Conservation (phyloP, 35 echinoderm and acorn worm genomes). For the Ptychodera flava region DNA sequence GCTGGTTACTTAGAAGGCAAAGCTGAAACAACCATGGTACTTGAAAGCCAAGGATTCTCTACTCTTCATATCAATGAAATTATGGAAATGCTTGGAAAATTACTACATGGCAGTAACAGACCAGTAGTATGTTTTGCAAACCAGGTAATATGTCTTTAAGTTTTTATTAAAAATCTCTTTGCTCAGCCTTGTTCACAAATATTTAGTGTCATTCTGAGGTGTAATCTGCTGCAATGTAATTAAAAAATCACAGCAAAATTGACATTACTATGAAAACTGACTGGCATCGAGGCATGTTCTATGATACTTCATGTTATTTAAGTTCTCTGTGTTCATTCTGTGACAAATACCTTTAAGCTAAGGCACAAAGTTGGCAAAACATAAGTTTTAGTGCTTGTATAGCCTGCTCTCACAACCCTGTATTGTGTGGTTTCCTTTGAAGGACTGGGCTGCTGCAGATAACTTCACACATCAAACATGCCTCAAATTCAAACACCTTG, state of each 20-base stretch:
- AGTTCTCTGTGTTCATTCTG: too few species aligned
- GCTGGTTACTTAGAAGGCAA: conserved; percentile 46
- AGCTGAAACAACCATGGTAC: neutral
- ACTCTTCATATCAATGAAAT: conserved; percentile 79
- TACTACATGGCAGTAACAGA: conserved; percentile 33
- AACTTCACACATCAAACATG: conserved; percentile 13
- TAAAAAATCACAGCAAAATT: too few species aligned
- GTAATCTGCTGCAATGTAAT: too few species aligned
- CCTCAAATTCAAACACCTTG: conserved; percentile 23
- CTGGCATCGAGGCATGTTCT: too few species aligned
- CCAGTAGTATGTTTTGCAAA: conserved; percentile 61
- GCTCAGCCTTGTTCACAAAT: too few species aligned
- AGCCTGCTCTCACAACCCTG: too few species aligned
- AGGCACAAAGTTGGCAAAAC: neutral
- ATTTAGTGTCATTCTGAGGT: too few species aligned
- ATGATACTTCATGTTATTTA: too few species aligned
- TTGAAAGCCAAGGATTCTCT: conserved; percentile 22
- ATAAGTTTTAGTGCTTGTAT: too few species aligned
- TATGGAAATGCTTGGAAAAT: conserved; percentile 43
- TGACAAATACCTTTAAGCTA: neutral
- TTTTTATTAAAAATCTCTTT: too few species aligned
- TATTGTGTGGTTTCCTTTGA: neutral
- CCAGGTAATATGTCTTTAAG: conserved; percentile 27
- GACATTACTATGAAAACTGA: too few species aligned
- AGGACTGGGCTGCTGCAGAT: conserved; percentile 63